Evolutionary conservation across 2,797 vertebrate genomes (phyloP), one percentile per base, ranked within the genome.

Genomic region (Lithobates pipiens): DNA sequence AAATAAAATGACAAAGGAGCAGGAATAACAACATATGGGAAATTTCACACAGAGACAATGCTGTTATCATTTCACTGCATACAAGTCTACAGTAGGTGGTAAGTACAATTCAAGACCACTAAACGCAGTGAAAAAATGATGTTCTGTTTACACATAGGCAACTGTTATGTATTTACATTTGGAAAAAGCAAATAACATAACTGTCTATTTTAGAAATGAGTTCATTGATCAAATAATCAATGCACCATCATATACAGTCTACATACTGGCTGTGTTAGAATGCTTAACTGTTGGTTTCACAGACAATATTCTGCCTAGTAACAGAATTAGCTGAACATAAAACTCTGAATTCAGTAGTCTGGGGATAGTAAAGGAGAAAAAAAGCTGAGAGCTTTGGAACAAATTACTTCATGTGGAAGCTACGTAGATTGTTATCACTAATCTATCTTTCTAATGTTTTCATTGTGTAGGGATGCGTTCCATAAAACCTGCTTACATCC

Each of bases 1-100:
- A 77, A 77, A 77, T 77, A 84, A 39, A 65, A 57, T 76, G 65
- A 76, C 74, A 77, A 76, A 29, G n/a, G n/a, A 76, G 68, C 11
- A 84, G 15, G 44, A 54, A 46, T 9, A 77, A 77, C 57, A n/a
- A 18, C 25, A 39, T 34, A 61, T 27, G 72, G 34, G 13, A 15
- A 42, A 72, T 72, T 72, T 39, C 46, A 27, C 5, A 18, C 16
- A 11, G 29, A 16, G 15, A 21, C 77, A 80, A 21, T 34, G 36
- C 23, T 42, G 57, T 16, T 46, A 36, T 61, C 36, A 73, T 75
- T 65, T 42, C 6, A 74, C 15, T 65, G 23, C 13, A 75, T 11
- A 44, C 23, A 10, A 27, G 25, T 50, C 32, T 71, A 39, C 11
- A 63, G 29, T 77, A 63, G 63, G 63, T 27, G 23, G 15, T 67